Evolutionary conservation across 2,113 vertebrate genomes (phyloP), one percentile per base, ranked within the genome.

Genomic region (Gavia stellata): DNA sequence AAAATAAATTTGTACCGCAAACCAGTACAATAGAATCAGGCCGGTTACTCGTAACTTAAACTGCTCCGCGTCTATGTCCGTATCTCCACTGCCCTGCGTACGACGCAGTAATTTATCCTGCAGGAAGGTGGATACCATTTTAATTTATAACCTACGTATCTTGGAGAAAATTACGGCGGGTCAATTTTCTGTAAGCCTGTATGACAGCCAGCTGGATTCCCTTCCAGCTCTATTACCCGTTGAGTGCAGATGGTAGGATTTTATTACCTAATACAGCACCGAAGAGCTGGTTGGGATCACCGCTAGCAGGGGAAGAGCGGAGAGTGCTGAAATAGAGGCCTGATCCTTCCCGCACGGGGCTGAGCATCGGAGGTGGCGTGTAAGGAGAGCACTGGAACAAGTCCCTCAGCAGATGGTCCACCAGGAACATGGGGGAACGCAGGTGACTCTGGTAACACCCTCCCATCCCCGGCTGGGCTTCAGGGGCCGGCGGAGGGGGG

Each of bases 311-410:
- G 2, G 50, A 55, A 44, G 97, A 94, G 4, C 96, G 95, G 67
- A 98, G 95, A 1, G 95, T 97, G 94, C 98, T 42, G 70, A 53
- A 72, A 9, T 53, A 55, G 70, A 72, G 70, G 50, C 70, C 98
- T 0, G 98, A 98, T 38, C 98, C 98, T 42, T 96, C 97, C 11
- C 98, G 97, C 15, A 98, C 87, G 13, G 98, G 98, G 94, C 98
- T 98, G 63, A 99, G 97, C 98, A 98, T 72, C 8, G 36, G 70
- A 17, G 50, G 98, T 0, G 98, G 98, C 1, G 98, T 98, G 86
- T 98, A 98, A 3, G 97, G 96, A 2, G 97, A 98, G 49, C 87
- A 90, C 68, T 97, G 97, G 67, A 98, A 96, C n/a, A 97, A 31
- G 25, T 97, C 96, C 49, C 97, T 96, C 53, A 97, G 94, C 17